Base-by-base conservation (phyloP, 2,113 vertebrate species). In the Amblyornis subalaris region DNA sequence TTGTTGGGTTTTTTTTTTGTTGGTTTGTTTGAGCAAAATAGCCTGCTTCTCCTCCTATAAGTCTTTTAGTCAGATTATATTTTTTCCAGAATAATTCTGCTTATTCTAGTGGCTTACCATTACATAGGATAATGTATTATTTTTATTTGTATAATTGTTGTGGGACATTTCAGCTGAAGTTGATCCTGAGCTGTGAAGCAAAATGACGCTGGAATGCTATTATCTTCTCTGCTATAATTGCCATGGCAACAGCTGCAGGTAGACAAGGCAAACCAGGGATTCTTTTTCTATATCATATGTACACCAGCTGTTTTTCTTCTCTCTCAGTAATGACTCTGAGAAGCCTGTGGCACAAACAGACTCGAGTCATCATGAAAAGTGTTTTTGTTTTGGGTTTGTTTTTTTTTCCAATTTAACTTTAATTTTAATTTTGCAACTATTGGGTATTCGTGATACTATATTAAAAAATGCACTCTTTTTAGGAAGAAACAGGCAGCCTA, bases 191-290 rank as follows among this genome's bases (percentile, higher is more conserved):
- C 38, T 78, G 26, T 61, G 57, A 62, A 70, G 80, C 53, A 74
- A 64, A 72, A 55, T 81, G 58, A 66, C 33, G 51, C 55, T 84
- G 67, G 54, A 70, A 73, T 92, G 55, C 48, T 88, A 31, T 94
- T 89, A 78, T 83, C 70, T 83, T 64, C 51, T 81, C 10, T 80
- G 47, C 78, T 82, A 1, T 88, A 94, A 97, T 96, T 95, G 53
- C 95, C 92, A 98, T 97, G 93, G 94, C 88, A 97, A 97, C 97
- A 75, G 31, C 84, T 94, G 85, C 93, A 96, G 93, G 93, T 95
- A 95, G 86, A 85, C 69, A 90, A 93, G 73, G 66, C 53, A 92
- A 95, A 77, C 44, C 38, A 67, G 76, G 54, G 29, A 40, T 77
- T 70, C 80, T 85, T 80, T 45, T 42, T 85, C 42, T 70, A 1